phyloP scores from a whole-genome alignment of 2,113 vertebrate species.

The Spheniscus mendiculus region DNA sequence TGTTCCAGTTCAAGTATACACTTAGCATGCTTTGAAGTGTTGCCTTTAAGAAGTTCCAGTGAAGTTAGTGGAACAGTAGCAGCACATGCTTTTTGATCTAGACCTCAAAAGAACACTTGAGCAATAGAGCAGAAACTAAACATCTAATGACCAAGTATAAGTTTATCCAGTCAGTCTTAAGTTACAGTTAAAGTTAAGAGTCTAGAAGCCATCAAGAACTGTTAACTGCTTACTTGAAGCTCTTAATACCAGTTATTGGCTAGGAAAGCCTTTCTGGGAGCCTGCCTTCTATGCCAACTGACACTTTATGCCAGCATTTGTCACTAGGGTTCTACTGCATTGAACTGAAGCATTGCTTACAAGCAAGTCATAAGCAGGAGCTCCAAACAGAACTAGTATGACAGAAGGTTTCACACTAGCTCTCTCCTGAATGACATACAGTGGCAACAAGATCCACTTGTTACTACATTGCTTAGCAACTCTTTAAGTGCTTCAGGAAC shows the following conservation, averaged over 20 bases:
- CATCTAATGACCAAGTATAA: neutral
- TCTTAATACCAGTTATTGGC: neutral
- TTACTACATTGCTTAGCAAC: neutral
- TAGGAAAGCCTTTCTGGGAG: neutral
- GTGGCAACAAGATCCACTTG: neutral
- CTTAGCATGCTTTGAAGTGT: constrained; percentile 40
- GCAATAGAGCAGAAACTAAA: constrained; percentile 50
- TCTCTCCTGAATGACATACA: neutral
- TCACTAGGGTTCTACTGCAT: neutral
- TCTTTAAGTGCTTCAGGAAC: neutral
- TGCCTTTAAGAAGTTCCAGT: constrained; percentile 19
- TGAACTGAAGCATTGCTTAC: neutral
- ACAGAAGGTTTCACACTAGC: neutral
- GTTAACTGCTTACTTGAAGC: neutral
- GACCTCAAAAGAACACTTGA: constrained; percentile 61
- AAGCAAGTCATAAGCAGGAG: neutral
- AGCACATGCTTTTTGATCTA: constrained; percentile 51
- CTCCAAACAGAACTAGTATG: neutral
- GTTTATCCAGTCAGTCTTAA: neutral
- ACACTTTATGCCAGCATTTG: neutral
- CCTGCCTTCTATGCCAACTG: neutral
- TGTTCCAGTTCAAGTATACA: neutral
- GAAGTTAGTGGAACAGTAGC: constrained; percentile 47
- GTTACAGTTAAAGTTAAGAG: neutral
- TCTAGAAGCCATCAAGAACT: neutral